Conservation (phyloP, 2,888 invertebrate genomes). For the Lymantria dispar region DNA sequence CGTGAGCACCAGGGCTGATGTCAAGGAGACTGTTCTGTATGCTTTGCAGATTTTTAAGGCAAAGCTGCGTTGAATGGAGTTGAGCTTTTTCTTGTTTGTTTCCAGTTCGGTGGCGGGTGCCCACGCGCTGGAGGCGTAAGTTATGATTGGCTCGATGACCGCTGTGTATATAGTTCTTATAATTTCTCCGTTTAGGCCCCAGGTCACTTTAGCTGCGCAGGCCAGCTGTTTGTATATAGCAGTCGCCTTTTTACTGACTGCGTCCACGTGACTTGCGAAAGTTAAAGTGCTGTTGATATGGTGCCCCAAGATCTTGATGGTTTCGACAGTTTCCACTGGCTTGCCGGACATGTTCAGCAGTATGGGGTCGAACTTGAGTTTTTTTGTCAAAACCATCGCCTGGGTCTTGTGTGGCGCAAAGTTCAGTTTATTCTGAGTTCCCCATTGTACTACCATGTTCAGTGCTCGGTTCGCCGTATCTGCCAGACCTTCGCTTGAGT, state of each 20-base stretch:
- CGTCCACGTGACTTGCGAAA: not conserved
- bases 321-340: no score
- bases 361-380: not conserved
- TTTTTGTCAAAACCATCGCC: not conserved
- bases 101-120: not conserved
- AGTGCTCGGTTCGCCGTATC: no score
- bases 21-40: no score
- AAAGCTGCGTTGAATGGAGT: no score
- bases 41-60: no score
- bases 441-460: no score
- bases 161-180: conserved; percentile 1
- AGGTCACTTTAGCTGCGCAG: not conserved
- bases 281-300: conserved; percentile 6
- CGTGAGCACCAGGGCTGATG: no score
- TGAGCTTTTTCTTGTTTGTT: no score
- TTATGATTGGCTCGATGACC: conserved; percentile 3
- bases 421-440: no score
- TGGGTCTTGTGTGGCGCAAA: not conserved
- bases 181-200: conserved; percentile 6
- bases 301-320: conserved; percentile 15
- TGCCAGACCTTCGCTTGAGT: no score
- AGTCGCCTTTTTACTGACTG: not conserved
- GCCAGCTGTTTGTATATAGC: conserved; percentile 3
- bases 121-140: conserved; percentile 1
- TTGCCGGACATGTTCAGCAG: not conserved